Evolutionary conservation across 2,888 invertebrate species (phyloP).

Genomic region (Trichogramma evanescens): DNA sequence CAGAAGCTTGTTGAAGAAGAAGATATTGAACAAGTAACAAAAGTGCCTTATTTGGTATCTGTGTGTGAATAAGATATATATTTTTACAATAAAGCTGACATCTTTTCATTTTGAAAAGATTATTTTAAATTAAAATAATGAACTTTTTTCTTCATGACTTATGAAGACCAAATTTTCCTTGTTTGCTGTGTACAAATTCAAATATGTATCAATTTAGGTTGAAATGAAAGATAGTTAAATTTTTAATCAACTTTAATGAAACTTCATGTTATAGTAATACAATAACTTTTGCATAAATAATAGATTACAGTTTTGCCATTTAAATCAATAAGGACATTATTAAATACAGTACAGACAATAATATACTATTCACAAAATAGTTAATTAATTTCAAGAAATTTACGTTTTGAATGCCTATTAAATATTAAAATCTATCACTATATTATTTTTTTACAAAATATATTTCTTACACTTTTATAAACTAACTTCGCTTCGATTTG

Average conservation of each 20-base stretch:
- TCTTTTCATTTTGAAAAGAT: no score
- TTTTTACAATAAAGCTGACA: no score
- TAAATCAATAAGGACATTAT: constrained; percentile 27
- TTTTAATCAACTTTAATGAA: constrained; percentile 32
- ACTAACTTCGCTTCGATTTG: constrained; percentile 7
- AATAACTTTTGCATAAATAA: constrained; percentile 28
- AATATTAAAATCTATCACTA: constrained; percentile 7
- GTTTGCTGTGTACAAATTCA: no score
- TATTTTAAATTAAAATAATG: no score
- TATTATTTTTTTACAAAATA: constrained; percentile 16
- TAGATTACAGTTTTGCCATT: constrained; percentile 29
- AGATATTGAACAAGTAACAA: no score
- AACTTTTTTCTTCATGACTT: no score
- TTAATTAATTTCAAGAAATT: constrained; percentile 12
- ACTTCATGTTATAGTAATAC: constrained; percentile 30
- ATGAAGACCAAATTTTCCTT: no score
- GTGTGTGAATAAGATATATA: no score
- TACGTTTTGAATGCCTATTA: constrained; percentile 11
- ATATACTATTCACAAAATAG: constrained; percentile 32
- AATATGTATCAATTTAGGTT: no score
- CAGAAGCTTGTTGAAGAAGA: no score
- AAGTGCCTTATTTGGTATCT: no score
- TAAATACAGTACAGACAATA: constrained; percentile 36
- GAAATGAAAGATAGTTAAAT: constrained; percentile 20
- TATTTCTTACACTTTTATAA: constrained; percentile 8